These are phyloP conservation scores for Philhelius pedissequus DNA, from an alignment of 2,888 invertebrate species.

Conservation along the genomic window DNA sequence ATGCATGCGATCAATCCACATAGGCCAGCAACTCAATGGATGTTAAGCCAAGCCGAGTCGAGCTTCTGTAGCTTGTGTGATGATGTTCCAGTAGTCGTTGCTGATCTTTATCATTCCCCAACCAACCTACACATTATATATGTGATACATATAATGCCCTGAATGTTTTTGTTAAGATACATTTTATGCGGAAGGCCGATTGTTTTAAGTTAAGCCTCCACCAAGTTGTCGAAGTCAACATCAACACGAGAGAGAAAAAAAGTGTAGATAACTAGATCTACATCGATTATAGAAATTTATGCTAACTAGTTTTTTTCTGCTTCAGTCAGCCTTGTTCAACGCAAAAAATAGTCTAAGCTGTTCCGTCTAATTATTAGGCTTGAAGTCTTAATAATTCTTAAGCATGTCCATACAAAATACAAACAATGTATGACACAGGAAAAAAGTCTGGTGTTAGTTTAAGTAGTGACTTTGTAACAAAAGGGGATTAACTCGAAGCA, in stretches of 20 bases:
- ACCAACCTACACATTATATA: no score
- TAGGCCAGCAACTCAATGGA: slow-evolving; percentile 1
- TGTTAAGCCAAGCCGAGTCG: neutral
- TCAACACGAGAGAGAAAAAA: neutral
- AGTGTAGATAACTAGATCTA: slow-evolving; percentile 50
- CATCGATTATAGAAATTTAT: slow-evolving; percentile 68
- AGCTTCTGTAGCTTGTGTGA: slow-evolving; percentile 19
- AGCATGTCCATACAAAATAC: slow-evolving; percentile 45
- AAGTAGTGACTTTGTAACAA: slow-evolving; percentile 19
- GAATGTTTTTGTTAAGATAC: slow-evolving; percentile 21
- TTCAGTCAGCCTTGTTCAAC: neutral
- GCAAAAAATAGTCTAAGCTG: slow-evolving; percentile 1
- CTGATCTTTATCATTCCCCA: slow-evolving; percentile 53
- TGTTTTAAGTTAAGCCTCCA: slow-evolving; percentile 1
- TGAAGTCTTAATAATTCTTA: slow-evolving; percentile 56
- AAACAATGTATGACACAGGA: slow-evolving; percentile 20
- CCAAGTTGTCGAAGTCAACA: neutral
- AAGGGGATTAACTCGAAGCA: neutral
- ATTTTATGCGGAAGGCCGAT: slow-evolving; percentile 18
- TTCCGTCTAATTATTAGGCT: slow-evolving; percentile 47
- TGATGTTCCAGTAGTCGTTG: slow-evolving; percentile 49
- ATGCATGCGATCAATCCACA: no score
- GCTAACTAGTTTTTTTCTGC: slow-evolving; percentile 54
- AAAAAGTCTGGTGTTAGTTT: slow-evolving; percentile 32
- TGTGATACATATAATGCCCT: slow-evolving; percentile 28